These are phyloP conservation scores for Aphyosemion australe DNA, from an alignment of 2,113 vertebrate species.

Conservation along the genomic window DNA sequence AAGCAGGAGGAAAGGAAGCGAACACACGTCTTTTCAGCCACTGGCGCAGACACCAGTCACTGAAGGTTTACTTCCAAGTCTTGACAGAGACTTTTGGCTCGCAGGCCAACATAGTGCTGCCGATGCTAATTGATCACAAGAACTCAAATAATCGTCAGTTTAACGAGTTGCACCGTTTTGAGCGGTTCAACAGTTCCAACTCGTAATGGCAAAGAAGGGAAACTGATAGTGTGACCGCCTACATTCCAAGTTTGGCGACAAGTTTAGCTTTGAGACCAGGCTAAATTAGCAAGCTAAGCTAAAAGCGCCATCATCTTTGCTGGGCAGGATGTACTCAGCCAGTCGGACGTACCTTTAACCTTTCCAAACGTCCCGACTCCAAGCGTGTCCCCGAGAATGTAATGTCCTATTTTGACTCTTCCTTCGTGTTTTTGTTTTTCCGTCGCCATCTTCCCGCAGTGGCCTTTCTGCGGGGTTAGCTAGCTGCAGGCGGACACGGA, in stretches of 20 bases:
- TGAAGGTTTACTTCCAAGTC: conserved; percentile 54
- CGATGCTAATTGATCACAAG: conserved; percentile 1
- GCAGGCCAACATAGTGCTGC: conserved; percentile 23
- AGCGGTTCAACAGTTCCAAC: background rate
- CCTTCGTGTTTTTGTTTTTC: conserved; percentile 96
- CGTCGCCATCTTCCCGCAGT: conserved; percentile 93
- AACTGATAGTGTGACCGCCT: conserved; percentile 41
- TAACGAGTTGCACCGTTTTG: background rate
- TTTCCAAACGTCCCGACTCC: conserved; percentile 97
- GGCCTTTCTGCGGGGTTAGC: conserved; percentile 79
- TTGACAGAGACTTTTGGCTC: conserved; percentile 63
- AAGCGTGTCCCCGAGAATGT: conserved; percentile 93
- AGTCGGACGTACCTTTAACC: conserved; percentile 87
- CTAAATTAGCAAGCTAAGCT: conserved; percentile 42
- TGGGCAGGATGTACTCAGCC: conserved; percentile 11
- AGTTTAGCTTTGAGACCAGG: conserved; percentile 51
- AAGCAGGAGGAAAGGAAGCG: background rate
- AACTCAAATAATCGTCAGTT: background rate
- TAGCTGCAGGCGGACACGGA: conserved; percentile 56
- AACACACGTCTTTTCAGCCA: no score
- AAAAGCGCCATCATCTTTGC: conserved; percentile 41
- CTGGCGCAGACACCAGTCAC: background rate
- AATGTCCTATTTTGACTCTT: conserved; percentile 96
- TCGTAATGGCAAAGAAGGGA: background rate
- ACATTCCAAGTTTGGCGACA: conserved; percentile 39